Evolutionary conservation across 2,113 vertebrate species (phyloP), one percentile per base, ranked within the genome.

Genomic region (Callopanchax toddi): DNA sequence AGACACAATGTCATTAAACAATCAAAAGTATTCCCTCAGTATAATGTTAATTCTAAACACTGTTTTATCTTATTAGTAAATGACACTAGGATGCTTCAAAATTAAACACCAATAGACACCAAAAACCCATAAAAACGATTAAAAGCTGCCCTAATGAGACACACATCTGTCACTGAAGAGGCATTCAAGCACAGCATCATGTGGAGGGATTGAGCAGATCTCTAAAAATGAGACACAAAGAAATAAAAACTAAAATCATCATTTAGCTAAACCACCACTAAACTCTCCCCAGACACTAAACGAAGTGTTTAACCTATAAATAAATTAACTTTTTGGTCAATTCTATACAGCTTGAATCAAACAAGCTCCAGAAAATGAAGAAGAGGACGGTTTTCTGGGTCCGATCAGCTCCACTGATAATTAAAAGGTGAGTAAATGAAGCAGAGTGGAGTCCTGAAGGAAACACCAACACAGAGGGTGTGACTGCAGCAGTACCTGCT

Each of bases 401-500:
- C 4, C 21, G 22, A 21, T 3, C 44, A 46, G 40, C 7, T 18
- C n/a, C 39, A 32, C 4, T 37, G 10, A 12, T 11, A 44, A 32
- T 29, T 0, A 23, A 16, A 46, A 37, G 20, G 43, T 39, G 32
- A 43, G 25, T 23, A 21, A 43, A 49, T 23, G 34, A 17, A 50
- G 16, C 23, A 42, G 43, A 57, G 34, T 49, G 53, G 34, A 59
- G n/a, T 3, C 26, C 21, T 21, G 42, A 44, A 13, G 11, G 36
- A 3, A 37, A 37, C 11, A 32, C 36, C 4, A 11, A 37, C 9
- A 9, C 18, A 45, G 13, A 46, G 64, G 60, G 34, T 53, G 64
- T 68, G 78, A 56, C 71, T 57, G 62, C 72, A 67, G 78, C 54
- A 62, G 51, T 80, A 91, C 89, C 85, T 91, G 89, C 73, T 91